Percentiles rank a stretch among this genome's conserved stretches.
phyloP scores from a whole-genome alignment of 2,113 vertebrate species.

The Scortum barcoo region DNA sequence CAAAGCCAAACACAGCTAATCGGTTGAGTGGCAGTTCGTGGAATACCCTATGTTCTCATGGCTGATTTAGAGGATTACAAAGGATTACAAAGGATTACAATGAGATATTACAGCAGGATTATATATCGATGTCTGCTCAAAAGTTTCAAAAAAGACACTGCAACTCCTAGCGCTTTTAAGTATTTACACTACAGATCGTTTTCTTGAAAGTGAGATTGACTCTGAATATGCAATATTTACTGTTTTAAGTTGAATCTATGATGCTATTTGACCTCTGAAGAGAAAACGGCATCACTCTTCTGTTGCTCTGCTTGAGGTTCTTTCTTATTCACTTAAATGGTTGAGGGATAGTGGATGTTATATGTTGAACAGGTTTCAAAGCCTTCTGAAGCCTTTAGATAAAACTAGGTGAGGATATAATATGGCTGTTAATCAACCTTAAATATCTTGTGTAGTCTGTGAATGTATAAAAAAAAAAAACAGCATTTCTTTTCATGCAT shows the following conservation, averaged over 20 bases:
- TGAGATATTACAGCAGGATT: background rate
- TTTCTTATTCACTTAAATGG: background rate
- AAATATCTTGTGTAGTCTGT: background rate
- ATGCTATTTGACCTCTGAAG: background rate
- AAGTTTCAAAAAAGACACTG: background rate
- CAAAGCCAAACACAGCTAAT: background rate
- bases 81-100: slow-evolving; percentile 20
- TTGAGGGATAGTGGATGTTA: background rate
- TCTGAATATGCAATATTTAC: background rate
- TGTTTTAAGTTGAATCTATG: background rate
- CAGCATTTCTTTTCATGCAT: slow-evolving; percentile 67
- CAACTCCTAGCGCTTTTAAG: background rate
- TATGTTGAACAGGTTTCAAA: background rate
- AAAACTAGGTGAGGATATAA: too few relatives aligned
- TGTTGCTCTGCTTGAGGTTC: background rate
- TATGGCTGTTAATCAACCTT: background rate
- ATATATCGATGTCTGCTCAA: background rate
- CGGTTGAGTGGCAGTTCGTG: background rate
- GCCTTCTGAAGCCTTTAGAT: background rate
- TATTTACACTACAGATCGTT: background rate
- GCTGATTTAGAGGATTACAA: background rate
- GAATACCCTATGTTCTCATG: background rate
- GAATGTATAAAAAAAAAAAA: too few relatives aligned
- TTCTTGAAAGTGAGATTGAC: background rate
- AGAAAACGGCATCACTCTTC: background rate